Conservation (phyloP, 1,140 invertebrate genomes). For the Hesperophylax magnus region DNA sequence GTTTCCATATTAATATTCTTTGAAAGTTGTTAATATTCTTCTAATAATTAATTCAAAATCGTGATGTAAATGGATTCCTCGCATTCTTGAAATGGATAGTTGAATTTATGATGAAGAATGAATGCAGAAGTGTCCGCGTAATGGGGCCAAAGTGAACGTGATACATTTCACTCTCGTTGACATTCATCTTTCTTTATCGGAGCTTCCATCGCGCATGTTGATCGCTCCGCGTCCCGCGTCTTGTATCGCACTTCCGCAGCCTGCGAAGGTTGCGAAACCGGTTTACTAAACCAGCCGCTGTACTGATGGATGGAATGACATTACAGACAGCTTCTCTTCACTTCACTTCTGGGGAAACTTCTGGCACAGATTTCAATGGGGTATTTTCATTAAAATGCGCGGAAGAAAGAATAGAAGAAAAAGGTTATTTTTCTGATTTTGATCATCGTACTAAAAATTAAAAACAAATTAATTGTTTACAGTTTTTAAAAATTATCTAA, state of each 20-base stretch:
- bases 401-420: no score
- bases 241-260: background rate
- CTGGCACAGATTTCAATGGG: background rate
- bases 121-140: conserved; percentile 14
- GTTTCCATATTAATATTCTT: no score
- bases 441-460: no score
- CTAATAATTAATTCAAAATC: no score
- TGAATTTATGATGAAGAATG: no score
- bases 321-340: background rate
- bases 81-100: no score
- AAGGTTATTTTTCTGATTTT: no score
- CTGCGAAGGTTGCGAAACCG: conserved; percentile 1
- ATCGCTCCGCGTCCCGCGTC: background rate
- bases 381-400: no score
- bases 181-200: conserved; percentile 32
- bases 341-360: conserved; percentile 6
- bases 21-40: no score
- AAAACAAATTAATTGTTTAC: no score
- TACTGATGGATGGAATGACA: background rate
- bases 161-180: conserved; percentile 26
- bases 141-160: conserved; percentile 27
- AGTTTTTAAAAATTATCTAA: no score
- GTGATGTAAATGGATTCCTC: no score
- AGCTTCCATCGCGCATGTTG: background rate
- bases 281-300: background rate